Percentiles rank a stretch among this genome's conserved stretches.
These are phyloP conservation scores for Aphidoletes aphidimyza DNA, from an alignment of 2,888 invertebrate genomes.

Conservation along the genomic window DNA sequence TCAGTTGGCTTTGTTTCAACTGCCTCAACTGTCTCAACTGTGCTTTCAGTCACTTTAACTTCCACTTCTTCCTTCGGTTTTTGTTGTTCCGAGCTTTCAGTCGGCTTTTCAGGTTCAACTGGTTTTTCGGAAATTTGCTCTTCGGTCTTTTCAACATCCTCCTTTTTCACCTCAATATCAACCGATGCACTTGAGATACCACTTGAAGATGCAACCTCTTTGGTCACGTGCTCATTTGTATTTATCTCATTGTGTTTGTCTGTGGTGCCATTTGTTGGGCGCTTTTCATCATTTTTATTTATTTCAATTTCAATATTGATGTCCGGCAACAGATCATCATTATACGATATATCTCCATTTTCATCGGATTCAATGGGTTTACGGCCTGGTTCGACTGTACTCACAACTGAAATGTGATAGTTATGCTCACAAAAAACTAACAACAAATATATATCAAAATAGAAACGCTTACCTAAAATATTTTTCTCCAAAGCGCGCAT, in stretches of 20 bases:
- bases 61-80: not conserved
- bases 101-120: not conserved
- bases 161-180: not conserved
- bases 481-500: constrained; percentile 97
- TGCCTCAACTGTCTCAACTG: not conserved
- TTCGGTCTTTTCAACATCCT: not conserved
- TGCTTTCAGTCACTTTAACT: not conserved
- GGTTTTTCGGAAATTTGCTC: not conserved
- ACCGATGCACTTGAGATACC: not conserved
- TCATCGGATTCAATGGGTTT: constrained; percentile 64
- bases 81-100: not conserved
- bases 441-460: not conserved
- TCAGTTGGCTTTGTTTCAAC: not conserved
- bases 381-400: constrained; percentile 76
- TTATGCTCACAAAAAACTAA: not conserved
- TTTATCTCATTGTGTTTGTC: constrained; percentile 33
- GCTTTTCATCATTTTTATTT: constrained; percentile 66
- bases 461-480: constrained; percentile 70
- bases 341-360: constrained; percentile 62
- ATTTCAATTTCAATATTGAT: constrained; percentile 71
- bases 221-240: not conserved
- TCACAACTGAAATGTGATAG: constrained; percentile 72
- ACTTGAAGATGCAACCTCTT: not conserved
- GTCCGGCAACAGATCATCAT: constrained; percentile 68
- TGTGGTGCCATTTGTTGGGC: not conserved